A percentile compares a stretch with the other conserved stretches of the same genome.
phyloP scores from a whole-genome alignment of 2,113 vertebrate species.

The Gopherus flavomarginatus region DNA sequence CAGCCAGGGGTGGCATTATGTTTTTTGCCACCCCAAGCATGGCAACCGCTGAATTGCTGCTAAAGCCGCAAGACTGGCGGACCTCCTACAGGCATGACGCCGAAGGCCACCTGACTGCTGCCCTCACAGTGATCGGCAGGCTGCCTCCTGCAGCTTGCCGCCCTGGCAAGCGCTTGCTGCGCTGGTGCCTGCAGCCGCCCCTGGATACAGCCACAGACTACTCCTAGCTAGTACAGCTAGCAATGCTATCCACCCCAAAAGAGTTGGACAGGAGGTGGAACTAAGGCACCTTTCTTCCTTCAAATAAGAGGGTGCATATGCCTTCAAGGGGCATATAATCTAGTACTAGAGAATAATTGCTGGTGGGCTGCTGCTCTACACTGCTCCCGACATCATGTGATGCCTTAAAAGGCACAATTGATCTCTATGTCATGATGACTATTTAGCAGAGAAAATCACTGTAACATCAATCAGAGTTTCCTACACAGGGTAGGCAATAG shows the following conservation, averaged over 20 bases:
- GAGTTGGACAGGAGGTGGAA: background rate
- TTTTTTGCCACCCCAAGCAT: too few species aligned
- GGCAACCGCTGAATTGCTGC: too few species aligned
- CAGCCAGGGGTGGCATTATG: background rate
- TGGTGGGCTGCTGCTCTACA: background rate
- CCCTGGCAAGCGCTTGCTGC: too few species aligned
- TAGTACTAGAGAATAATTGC: background rate
- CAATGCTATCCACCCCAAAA: background rate
- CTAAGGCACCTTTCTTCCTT: background rate
- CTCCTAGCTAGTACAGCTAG: background rate
- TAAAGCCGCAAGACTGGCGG: too few species aligned
- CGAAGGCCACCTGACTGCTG: too few species aligned
- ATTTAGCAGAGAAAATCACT: rapidly evolving
- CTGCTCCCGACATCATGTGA: background rate
- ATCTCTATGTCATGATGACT: background rate
- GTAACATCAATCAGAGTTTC: background rate
- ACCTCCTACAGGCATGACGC: too few species aligned
- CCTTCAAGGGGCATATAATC: background rate
- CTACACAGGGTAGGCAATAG: too few species aligned
- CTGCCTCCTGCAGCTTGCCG: too few species aligned
- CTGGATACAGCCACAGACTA: background rate
- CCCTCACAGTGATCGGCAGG: too few species aligned
- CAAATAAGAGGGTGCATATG: background rate
- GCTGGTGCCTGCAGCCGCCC: too few species aligned
- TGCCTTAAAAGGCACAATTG: rapidly evolving